A percentile compares a stretch with the other conserved stretches of the same genome.
Evolutionary conservation across 2,888 invertebrate species (phyloP).

Genomic region (Hyposoter dolosus): DNA sequence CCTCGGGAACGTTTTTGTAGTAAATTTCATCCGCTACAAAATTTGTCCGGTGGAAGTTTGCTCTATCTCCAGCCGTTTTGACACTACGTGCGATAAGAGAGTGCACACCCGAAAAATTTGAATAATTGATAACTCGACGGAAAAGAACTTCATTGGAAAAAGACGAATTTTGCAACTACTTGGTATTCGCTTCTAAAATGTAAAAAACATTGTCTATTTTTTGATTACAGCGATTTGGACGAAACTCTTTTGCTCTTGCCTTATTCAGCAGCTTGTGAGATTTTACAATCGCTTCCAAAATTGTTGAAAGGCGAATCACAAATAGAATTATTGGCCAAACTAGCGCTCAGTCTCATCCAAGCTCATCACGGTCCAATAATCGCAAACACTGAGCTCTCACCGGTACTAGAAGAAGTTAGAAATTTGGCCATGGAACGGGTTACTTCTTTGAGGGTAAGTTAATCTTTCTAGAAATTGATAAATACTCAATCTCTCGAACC

Average conservation of each 20-base stretch:
- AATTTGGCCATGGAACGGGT: conserved; percentile 87
- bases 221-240: conserved; percentile 92
- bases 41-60: background rate
- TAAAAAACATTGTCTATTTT: conserved; percentile 3
- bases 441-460: conserved; percentile 87
- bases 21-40: background rate
- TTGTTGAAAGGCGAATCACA: conserved; percentile 89
- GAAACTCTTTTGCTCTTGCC: conserved; percentile 95
- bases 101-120: background rate
- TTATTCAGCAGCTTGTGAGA: conserved; percentile 91
- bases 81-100: background rate
- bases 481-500: background rate
- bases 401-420: conserved; percentile 88
- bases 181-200: background rate
- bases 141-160: background rate
- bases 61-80: background rate
- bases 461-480: background rate
- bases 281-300: conserved; percentile 90
- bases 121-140: background rate
- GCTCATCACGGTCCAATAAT: conserved; percentile 93
- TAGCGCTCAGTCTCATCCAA: conserved; percentile 91
- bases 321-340: conserved; percentile 91
- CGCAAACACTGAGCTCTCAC: conserved; percentile 89
- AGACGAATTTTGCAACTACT: background rate
- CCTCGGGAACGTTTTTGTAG: background rate